Evolutionary conservation across 2,113 vertebrate species (phyloP), one percentile per base, ranked within the genome.

Genomic region (Rattus rattus): DNA sequence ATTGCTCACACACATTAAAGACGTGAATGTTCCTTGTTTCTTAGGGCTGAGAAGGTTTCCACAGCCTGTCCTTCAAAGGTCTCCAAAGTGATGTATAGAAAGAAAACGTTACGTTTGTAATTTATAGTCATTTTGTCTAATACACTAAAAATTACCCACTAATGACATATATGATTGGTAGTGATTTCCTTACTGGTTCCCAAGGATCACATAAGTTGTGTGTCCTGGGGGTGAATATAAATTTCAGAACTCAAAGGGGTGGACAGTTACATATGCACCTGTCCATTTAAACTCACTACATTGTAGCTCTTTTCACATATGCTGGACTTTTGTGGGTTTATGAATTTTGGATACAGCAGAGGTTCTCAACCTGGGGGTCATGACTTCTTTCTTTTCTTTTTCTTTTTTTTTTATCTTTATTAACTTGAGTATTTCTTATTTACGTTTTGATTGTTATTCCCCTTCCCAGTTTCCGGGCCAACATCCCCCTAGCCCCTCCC

Each of bases 81-180:
- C 83, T 96, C 52, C 14, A 20, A 91, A 70, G 43, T 49, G 93
- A 83, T 33, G 2, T 22, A 47, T 7, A 20, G 52, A 33, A 83
- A 89, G 77, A 96, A 83, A 92, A 52, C 79, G 13, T 69, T 80
- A 56, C 65, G 33, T 47, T 10, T 80, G 26, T 61, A 79, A 49
- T 77, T 85, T 95, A 39, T 43, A 72, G n/a, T 94, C 2, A 14
- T 65, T 88, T 95, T 90, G 49, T 70, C 43, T 24, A 88, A 67
- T 33, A 70, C 56, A 39, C 52, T 90, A 65, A 90, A 87, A 91
- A 93, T 33, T 47, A 80, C 30, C 73, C 19, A 39, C 88, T 85
- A 84, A 28, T 72, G 77, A 61, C 30, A 54, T 47, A 9, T 56
- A 17, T 67, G 43, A 49, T 72, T 80, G 70, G 10, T 26, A 69